These are phyloP conservation scores for Myrmecophaga tridactyla DNA, from an alignment of 2,113 vertebrate genomes.

Conservation along the genomic window DNA sequence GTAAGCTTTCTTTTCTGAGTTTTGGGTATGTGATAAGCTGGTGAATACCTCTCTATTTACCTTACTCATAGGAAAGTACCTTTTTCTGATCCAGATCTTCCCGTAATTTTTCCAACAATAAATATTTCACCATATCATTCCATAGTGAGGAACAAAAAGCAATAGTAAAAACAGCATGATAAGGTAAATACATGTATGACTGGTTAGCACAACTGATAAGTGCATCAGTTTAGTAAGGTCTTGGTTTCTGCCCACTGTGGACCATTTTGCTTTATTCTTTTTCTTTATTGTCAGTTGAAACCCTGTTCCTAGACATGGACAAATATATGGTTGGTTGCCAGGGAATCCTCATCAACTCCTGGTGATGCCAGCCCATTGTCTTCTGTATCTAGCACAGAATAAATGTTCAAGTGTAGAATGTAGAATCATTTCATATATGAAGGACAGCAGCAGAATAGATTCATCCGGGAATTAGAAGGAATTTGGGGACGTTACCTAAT, in stretches of 20 bases:
- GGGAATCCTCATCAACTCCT: neutral
- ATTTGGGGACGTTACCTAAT: conserved; percentile 32
- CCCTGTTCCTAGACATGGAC: neutral
- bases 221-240: neutral
- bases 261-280: conserved; percentile 22
- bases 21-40: conserved; percentile 16
- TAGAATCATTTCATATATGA: conserved; percentile 3
- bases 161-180: neutral
- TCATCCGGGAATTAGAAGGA: neutral
- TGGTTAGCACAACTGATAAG: neutral
- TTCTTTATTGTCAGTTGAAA: conserved; percentile 26
- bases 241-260: neutral
- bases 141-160: neutral
- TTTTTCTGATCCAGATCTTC: conserved; percentile 34
- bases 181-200: neutral
- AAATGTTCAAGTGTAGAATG: neutral
- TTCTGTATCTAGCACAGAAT: neutral
- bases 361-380: neutral
- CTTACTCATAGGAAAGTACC: conserved; percentile 20
- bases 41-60: conserved; percentile 22
- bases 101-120: neutral
- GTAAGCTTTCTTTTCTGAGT: neutral
- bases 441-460: neutral
- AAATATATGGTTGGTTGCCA: neutral
- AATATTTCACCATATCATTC: conserved; percentile 40